These are phyloP conservation scores for Actinemys pallida DNA, from an alignment of 2,113 vertebrate genomes.

Conservation along the genomic window DNA sequence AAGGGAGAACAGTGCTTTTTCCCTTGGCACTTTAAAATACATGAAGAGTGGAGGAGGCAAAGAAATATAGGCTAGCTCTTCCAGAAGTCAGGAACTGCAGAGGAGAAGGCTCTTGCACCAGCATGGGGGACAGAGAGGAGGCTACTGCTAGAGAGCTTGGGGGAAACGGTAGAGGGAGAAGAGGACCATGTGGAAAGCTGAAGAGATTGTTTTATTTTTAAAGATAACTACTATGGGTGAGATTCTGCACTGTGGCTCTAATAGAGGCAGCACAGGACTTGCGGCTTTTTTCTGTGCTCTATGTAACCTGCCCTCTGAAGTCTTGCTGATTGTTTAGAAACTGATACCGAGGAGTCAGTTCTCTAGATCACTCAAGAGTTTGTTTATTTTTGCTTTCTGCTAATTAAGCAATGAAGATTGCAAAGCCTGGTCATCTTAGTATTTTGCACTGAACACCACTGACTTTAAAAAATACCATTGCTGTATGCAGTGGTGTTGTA, in stretches of 20 bases:
- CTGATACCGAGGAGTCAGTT: background rate
- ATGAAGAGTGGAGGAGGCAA: background rate
- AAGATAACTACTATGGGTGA: background rate
- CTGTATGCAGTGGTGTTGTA: background rate
- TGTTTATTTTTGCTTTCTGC: background rate
- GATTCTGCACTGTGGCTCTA: background rate
- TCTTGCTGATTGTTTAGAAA: background rate
- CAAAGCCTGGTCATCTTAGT: background rate
- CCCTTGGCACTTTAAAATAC: background rate
- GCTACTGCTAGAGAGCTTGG: background rate
- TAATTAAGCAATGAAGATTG: background rate
- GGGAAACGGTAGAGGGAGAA: background rate
- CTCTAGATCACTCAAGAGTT: background rate
- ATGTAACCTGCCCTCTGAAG: background rate
- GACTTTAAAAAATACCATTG: background rate
- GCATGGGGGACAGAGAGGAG: fast-evolving
- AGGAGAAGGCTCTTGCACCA: fast-evolving
- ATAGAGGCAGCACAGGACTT: background rate
- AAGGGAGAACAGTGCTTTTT: background rate
- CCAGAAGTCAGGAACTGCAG: background rate
- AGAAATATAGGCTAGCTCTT: background rate
- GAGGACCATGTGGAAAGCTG: background rate
- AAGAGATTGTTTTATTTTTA: background rate
- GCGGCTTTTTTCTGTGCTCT: background rate
- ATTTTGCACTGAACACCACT: background rate